Evolutionary conservation across 2,113 vertebrate genomes (phyloP).

Genomic region (Ptyas mucosa): DNA sequence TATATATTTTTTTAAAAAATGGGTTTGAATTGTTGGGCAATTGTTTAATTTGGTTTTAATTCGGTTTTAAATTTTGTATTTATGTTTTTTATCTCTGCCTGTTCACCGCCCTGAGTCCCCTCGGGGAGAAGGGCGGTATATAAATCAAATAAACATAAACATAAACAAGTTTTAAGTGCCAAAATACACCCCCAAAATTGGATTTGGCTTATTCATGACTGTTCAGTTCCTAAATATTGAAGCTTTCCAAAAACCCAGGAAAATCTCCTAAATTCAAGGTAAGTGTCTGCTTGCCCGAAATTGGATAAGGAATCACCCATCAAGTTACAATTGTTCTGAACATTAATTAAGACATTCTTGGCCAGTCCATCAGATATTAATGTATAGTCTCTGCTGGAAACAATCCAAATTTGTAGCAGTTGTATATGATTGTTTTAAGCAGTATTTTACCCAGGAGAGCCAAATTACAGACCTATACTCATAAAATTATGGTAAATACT

Average conservation of each 20-base stretch:
- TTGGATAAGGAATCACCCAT: background rate
- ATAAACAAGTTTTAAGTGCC: background rate
- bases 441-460: background rate
- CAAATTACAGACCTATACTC: conserved; percentile 1
- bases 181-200: background rate
- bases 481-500: background rate
- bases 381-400: background rate
- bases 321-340: background rate
- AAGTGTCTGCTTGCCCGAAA: background rate
- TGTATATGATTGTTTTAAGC: background rate
- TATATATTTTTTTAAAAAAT: no score
- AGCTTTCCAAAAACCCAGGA: background rate
- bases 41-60: no score
- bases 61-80: no score
- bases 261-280: background rate
- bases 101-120: no score
- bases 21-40: no score
- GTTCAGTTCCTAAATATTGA: background rate
- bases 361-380: background rate
- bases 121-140: no score
- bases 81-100: no score
- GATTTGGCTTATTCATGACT: background rate
- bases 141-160: no score
- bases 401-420: background rate
- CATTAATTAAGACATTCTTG: background rate